Evolutionary conservation across 2,797 vertebrate species (phyloP).

Genomic region (Somateria mollissima): DNA sequence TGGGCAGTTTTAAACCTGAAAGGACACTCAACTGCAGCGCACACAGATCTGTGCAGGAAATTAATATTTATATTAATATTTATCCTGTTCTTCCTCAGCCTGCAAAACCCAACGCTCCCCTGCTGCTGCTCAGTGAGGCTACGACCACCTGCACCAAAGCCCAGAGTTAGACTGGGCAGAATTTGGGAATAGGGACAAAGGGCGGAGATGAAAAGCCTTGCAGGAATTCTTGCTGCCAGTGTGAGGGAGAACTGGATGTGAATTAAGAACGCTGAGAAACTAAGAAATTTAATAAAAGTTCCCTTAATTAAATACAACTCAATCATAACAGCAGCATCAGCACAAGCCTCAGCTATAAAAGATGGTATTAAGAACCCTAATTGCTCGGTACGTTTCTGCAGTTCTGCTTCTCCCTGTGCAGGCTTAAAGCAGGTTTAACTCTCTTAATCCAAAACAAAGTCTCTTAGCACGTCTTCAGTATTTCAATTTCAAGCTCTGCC

Average conservation of each 20-base stretch:
- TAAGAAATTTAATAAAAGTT: slow-evolving; percentile 6
- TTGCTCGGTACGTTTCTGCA: not conserved
- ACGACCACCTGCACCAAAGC: not conserved
- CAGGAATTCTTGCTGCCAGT: not conserved
- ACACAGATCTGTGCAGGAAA: accelerated
- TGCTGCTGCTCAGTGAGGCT: not conserved
- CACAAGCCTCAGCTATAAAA: not conserved
- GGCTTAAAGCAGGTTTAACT: slow-evolving; percentile 64
- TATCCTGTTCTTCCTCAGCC: not conserved
- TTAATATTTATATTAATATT: too few relatives aligned
- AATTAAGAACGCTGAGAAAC: not conserved
- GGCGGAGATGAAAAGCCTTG: not conserved
- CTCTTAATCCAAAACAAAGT: slow-evolving; percentile 66
- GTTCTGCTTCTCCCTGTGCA: slow-evolving; percentile 2
- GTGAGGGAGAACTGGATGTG: not conserved
- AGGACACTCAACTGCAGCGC: not conserved
- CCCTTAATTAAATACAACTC: slow-evolving; percentile 32
- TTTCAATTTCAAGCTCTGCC: slow-evolving; percentile 59
- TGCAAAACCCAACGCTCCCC: not conserved
- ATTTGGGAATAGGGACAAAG: not conserved
- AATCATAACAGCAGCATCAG: not conserved
- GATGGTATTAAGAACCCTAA: slow-evolving; percentile 37
- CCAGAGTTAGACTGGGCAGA: not conserved
- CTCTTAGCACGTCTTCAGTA: slow-evolving; percentile 37
- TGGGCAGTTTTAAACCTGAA: not conserved